Evolutionary conservation across 1,140 invertebrate genomes (phyloP), one percentile per base, ranked within the genome.

Genomic region (Lutraria rhynchaena): DNA sequence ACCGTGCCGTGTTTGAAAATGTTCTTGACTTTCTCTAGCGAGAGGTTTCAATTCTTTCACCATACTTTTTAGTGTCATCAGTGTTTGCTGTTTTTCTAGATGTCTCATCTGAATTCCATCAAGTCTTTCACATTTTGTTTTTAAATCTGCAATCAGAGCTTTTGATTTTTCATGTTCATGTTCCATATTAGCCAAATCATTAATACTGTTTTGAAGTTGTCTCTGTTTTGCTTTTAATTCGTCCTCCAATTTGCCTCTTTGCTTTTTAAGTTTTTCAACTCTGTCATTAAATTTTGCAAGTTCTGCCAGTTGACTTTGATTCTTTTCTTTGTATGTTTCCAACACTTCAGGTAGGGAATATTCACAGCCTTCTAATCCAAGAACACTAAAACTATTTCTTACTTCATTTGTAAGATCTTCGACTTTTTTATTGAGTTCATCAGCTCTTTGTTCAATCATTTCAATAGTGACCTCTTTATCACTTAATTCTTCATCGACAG

Each of bases 1-100:
- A 3, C n/a, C 55, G 53, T 33, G 2, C 24, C 9, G 55, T 13
- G 27, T 29, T 24, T 29, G n/a, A 13, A 22, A 27, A 29, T 33
- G 37, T 2, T 75, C 58, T 31, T 41, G 22, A 33, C 24, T 74
- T 33, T 37, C 53, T 75, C 57, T 51, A 31, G 15, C 22, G 15
- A 65, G 22, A 15, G 60, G 60, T 19, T 44, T 57, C 37, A 70
- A 19, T 9, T 70, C 57, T 4, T 71, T 31, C 17, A 81, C 53
- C 31, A 70, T 70, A 22, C 49, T 81, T 37, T 71, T 81, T 19
- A 69, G 41, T 41, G 51, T 70, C 65, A 69, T 44, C 51, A 60
- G 27, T 41, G 77, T 81, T 24, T 81, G 22, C 35, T 81, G 65
- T 60, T 70, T 81, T 33, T 81, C 77, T 15, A 71, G 3, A 69